Base-by-base conservation (phyloP, 2,113 vertebrate species). In the Thymallus thymallus region DNA sequence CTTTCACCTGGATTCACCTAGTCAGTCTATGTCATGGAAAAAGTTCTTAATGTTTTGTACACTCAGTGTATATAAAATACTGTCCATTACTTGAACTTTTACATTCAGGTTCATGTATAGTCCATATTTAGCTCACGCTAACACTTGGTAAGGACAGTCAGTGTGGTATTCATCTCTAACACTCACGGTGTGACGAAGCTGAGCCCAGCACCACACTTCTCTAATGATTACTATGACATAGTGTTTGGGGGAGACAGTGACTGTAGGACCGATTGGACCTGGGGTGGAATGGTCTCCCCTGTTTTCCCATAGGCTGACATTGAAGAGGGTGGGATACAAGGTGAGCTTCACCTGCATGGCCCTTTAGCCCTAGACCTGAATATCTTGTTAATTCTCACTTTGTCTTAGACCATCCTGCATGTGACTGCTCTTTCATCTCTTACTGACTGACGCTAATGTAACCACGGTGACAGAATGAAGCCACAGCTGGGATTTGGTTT, bases 401-500 rank as follows among this genome's bases (percentile, higher is more conserved):
- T 60, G n/a, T 18, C 56, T 60, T 61, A 6, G 22, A 77, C 55
- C 72, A 63, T 35, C 63, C 80, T 51, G 48, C 48, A 51, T 18
- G 12, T 14, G 48, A 51, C 5, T 41, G 35, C 10, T 79, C 62
- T 81, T 65, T 77, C 75, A 2, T 69, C 63, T 74, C 81, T 84
- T 68, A 67, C 20, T 75, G 69, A 77, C 63, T 69, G 82, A 78
- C 9, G 74, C 60, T 51, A 3, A 58, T 79, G 76, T 67, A 76
- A 80, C 76, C 30, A 23, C 16, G 29, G 45, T 75, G 84, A 85
- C 84, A 85, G 85, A 84, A 83, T 81, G 77, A 65, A 90, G 79
- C 71, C 77, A 12, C 1, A 4, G 69, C 67, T 30, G 45, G 76
- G 64, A 76, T 81, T 81, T 46, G 41, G 64, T 72, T 68, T 80